A percentile compares a stretch with the other conserved stretches of the same genome.
phyloP scores from a whole-genome alignment of 2,888 invertebrate genomes.

The Heliothis peltigera region DNA sequence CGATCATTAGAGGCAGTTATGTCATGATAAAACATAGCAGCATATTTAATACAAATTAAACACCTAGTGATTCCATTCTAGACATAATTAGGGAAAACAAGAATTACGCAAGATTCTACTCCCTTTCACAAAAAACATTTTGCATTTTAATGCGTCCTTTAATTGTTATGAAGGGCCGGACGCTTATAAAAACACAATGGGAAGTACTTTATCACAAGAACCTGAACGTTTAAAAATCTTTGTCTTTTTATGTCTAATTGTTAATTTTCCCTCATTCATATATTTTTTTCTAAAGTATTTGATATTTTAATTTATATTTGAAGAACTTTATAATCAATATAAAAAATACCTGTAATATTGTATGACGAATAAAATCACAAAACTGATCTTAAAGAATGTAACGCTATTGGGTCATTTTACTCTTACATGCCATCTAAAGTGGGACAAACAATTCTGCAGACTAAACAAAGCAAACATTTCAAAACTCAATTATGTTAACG shows the following conservation, averaged over 20 bases:
- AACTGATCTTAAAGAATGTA: not conserved
- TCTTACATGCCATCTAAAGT: not conserved
- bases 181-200: conserved; percentile 66
- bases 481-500: conserved; percentile 3
- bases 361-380: no score
- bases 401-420: conserved; percentile 2
- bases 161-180: conserved; percentile 51
- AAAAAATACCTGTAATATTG: no score
- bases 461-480: conserved; percentile 1
- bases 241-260: conserved; percentile 19
- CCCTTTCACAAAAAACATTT: conserved; percentile 42
- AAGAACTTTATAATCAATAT: no score
- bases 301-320: no score
- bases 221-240: conserved; percentile 45
- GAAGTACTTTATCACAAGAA: conserved; percentile 44
- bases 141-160: conserved; percentile 51
- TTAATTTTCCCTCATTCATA: not conserved
- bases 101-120: conserved; percentile 28
- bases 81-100: conserved; percentile 19
- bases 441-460: not conserved
- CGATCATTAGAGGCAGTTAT: no score
- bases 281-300: not conserved
- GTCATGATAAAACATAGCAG: not conserved
- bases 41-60: conserved; percentile 6
- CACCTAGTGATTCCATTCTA: conserved; percentile 8